Conservation (phyloP, 2,113 vertebrate species). For the Catharus bicknelli region DNA sequence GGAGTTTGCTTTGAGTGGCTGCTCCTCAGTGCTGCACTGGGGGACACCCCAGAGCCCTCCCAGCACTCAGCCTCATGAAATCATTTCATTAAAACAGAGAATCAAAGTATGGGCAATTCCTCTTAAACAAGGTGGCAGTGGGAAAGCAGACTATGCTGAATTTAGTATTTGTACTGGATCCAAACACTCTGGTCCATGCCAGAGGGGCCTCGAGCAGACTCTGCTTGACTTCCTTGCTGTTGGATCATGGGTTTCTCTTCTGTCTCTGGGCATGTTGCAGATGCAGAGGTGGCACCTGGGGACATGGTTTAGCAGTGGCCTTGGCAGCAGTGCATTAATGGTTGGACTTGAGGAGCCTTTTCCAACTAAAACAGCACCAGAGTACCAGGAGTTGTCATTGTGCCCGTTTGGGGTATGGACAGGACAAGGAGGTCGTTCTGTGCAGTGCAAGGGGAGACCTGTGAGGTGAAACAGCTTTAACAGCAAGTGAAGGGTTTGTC, state of each 20-base stretch:
- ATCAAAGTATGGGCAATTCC: background rate
- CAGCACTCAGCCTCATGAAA: background rate
- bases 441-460: background rate
- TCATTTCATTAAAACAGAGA: background rate
- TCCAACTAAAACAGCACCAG: background rate
- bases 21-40: accelerated
- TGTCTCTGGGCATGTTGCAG: background rate
- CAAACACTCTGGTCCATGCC: background rate
- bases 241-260: background rate
- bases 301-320: background rate
- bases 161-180: background rate
- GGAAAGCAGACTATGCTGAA: background rate
- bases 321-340: background rate
- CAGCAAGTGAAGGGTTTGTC: background rate
- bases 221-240: background rate
- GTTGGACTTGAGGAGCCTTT: background rate
- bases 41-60: background rate
- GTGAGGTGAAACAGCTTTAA: background rate
- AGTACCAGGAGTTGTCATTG: accelerated
- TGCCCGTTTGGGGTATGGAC: accelerated
- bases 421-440: accelerated
- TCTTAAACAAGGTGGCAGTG: background rate
- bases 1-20: background rate
- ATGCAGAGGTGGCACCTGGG: background rate
- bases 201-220: background rate